Conservation (phyloP, 2,888 invertebrate genomes). For the Drosophila pseudotakahashii region DNA sequence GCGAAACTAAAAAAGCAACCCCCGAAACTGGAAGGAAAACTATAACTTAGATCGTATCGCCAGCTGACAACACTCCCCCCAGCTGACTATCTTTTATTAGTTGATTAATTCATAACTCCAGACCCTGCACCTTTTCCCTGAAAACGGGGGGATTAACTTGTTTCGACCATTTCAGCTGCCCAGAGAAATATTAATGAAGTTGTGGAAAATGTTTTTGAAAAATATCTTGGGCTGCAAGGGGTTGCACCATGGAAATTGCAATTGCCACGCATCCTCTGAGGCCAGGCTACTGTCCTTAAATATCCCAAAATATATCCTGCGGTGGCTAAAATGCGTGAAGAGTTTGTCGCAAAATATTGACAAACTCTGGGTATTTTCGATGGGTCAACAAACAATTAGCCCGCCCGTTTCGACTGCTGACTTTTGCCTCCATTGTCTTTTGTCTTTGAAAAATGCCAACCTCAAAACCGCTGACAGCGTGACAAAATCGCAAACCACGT, state of each 20-base stretch:
- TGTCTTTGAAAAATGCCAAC: slow-evolving; percentile 49
- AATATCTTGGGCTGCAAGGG: slow-evolving; percentile 20
- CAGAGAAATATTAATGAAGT: slow-evolving; percentile 68
- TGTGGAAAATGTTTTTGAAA: slow-evolving; percentile 44
- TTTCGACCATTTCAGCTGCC: slow-evolving; percentile 53
- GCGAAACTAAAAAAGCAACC: slow-evolving; percentile 30
- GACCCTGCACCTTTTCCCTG: slow-evolving; percentile 51
- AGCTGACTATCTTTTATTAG: slow-evolving; percentile 47
- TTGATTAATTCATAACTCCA: slow-evolving; percentile 74
- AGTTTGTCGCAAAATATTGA: slow-evolving; percentile 65
- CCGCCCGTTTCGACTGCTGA: slow-evolving; percentile 12
- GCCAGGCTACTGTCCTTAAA: slow-evolving; percentile 48
- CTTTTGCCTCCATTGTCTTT: slow-evolving; percentile 33
- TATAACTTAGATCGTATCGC: slow-evolving; percentile 36
- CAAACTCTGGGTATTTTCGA: slow-evolving; percentile 54
- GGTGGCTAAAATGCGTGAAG: slow-evolving; percentile 44
- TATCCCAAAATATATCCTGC: slow-evolving; percentile 16
- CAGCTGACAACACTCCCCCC: slow-evolving; percentile 17
- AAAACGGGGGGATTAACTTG: slow-evolving; percentile 66
- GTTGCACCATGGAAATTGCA: slow-evolving; percentile 69
- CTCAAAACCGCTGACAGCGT: slow-evolving; percentile 80
- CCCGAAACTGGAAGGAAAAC: neutral
- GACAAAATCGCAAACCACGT: slow-evolving; percentile 79
- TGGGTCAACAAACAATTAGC: slow-evolving; percentile 59
- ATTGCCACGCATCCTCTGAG: slow-evolving; percentile 59